A percentile compares a stretch with the other conserved stretches of the same genome.
Conservation (phyloP, 2,113 vertebrate genomes). For the Prionailurus viverrinus region DNA sequence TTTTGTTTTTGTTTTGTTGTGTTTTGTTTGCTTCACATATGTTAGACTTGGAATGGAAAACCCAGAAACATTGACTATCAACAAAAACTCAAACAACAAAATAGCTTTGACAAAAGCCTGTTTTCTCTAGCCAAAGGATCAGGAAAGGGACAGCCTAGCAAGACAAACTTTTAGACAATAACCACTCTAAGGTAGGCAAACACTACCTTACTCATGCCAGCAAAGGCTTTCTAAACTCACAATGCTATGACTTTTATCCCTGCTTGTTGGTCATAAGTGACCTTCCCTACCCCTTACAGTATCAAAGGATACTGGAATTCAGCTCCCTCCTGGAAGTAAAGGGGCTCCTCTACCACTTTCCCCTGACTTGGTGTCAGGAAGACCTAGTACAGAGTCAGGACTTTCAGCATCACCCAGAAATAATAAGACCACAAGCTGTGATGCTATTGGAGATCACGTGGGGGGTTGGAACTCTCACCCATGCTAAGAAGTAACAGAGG, state of each 20-base stretch:
- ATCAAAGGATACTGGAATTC: not conserved
- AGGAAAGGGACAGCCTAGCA: not conserved
- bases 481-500: not conserved
- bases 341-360: not conserved
- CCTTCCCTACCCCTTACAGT: not conserved
- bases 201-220: not conserved
- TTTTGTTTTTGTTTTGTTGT: too few relatives aligned
- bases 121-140: not conserved
- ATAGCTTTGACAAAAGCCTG: not conserved
- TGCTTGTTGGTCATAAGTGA: not conserved
- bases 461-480: not conserved
- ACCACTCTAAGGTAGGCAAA: not conserved
- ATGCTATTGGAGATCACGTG: not conserved
- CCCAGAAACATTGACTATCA: not conserved
- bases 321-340: not conserved
- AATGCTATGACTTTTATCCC: not conserved
- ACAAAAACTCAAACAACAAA: not conserved
- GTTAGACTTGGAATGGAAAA: not conserved
- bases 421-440: not conserved
- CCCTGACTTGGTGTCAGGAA: not conserved
- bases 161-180: not conserved
- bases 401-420: not conserved
- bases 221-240: not conserved
- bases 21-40: not conserved
- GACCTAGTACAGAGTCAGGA: not conserved